Evolutionary conservation across 2,888 invertebrate genomes (phyloP).

Genomic region (Platycnemis pennipes): DNA sequence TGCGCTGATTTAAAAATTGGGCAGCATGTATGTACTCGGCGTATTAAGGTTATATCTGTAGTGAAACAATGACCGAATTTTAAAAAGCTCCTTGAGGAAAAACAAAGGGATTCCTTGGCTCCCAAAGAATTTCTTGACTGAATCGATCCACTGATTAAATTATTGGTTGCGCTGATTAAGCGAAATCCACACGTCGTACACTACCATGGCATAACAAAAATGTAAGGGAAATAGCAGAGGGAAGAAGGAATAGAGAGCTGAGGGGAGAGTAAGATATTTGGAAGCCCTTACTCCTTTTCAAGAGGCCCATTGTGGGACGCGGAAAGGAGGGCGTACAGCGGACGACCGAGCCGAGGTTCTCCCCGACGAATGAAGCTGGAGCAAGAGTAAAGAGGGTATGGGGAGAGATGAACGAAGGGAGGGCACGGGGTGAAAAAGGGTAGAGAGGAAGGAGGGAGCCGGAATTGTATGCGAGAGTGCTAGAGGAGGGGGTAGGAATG

Average conservation of each 20-base stretch:
- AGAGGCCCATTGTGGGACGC: not conserved
- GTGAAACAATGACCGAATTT: no score
- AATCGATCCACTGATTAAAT: no score
- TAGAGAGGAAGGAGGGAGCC: not conserved
- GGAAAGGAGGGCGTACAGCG: not conserved
- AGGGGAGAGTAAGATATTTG: not conserved
- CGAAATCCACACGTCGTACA: no score
- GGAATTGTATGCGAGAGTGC: not conserved
- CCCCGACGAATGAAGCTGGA: constrained; percentile 9
- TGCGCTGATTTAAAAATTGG: no score
- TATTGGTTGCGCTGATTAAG: no score
- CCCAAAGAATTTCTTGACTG: no score
- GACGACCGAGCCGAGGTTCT: not conserved
- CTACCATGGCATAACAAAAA: no score
- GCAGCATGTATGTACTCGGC: no score
- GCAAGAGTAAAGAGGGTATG: not conserved
- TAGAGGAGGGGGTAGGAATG: not conserved
- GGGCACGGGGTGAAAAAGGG: constrained; percentile 23
- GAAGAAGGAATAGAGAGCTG: no score
- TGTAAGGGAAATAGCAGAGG: not conserved
- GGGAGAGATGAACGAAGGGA: not conserved
- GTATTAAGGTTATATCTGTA: no score
- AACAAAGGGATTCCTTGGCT: no score
- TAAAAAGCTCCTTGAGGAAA: no score
- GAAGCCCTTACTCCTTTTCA: not conserved